Base-by-base conservation (phyloP, 2,888 invertebrate species). In the Eupithecia pulchellata region DNA sequence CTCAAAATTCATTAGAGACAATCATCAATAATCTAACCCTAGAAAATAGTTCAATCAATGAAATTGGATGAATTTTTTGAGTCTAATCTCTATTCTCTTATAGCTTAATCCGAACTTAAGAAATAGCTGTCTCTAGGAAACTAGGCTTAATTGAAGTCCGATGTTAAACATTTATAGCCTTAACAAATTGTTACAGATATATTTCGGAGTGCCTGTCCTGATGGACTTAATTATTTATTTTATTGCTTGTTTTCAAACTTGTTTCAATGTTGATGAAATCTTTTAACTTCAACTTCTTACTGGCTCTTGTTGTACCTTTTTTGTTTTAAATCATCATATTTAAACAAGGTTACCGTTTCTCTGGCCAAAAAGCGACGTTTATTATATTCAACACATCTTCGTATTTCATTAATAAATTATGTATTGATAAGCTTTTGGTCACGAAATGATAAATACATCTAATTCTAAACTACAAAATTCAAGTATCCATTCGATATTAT, bases 171-270 rank as follows among this genome's bases (percentile, higher is more conserved):
- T 77, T 84, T 86, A 89, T 86, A 79, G 79, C 81, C 88, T 78
- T 87, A 84, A 83, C 89, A 84, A 91, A 90, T 89, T 85, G 83
- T 81, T 77, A 80, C 82, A 84, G 83, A 79, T 80, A 82, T 77
- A 77, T 76, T 61, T 68, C n/a, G 58, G 27, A 79, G 77, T 78
- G 25, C 61, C 20, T 75, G 78, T 81, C 81, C 80, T 79, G 78
- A 81, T 81, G 79, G 81, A 80, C 78, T 75, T 66, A 76, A 80
- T 83, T 79, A 84, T 84, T 82, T 78, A 81, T 82, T 82, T 82
- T 81, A 85, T 82, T 81, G 75, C 77, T 81, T 77, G 78, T 82
- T 84, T 83, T 81, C 77, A 84, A 84, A 81, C 74, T 42, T 61
- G 61, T 61, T 61, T 61, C 25, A 36, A 30, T 36, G 14, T 34